Evolutionary conservation across 2,113 vertebrate genomes (phyloP).

Genomic region (Muntiacus reevesi): DNA sequence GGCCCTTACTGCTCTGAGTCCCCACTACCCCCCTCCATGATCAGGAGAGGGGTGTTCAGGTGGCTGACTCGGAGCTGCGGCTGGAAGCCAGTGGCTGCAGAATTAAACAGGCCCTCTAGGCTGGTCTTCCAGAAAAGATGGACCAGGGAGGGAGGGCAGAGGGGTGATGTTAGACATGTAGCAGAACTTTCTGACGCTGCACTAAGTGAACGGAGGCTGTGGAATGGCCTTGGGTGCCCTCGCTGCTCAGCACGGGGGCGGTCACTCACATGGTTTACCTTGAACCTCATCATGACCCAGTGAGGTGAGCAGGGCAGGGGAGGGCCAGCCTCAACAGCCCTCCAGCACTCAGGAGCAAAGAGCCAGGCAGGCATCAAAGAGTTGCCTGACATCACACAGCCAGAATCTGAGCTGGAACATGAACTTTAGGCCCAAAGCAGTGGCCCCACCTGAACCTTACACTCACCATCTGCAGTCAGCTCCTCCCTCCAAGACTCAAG

Average conservation of each 20-base stretch:
- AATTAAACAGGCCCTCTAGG: neutral
- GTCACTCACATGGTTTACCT: neutral
- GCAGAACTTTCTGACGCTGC: neutral
- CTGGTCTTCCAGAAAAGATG: neutral
- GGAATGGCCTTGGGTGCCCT: neutral
- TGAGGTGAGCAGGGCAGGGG: neutral
- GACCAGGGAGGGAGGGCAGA: neutral
- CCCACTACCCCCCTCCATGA: neutral
- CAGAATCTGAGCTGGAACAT: neutral
- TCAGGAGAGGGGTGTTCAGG: neutral
- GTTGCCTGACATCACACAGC: rapidly evolving
- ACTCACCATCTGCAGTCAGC: neutral
- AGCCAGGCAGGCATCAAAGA: neutral
- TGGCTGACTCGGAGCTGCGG: rapidly evolving
- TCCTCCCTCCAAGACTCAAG: neutral
- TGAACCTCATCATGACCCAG: neutral
- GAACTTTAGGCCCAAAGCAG: neutral
- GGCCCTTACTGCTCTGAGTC: neutral
- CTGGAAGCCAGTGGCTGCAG: neutral
- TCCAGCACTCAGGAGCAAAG: neutral
- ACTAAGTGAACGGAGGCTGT: neutral
- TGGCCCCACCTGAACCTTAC: neutral
- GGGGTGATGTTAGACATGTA: neutral
- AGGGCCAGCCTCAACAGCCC: too few species aligned
- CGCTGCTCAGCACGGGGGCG: rapidly evolving